phyloP scores from a whole-genome alignment of 2,888 invertebrate genomes.

The Plagiodera versicolora region DNA sequence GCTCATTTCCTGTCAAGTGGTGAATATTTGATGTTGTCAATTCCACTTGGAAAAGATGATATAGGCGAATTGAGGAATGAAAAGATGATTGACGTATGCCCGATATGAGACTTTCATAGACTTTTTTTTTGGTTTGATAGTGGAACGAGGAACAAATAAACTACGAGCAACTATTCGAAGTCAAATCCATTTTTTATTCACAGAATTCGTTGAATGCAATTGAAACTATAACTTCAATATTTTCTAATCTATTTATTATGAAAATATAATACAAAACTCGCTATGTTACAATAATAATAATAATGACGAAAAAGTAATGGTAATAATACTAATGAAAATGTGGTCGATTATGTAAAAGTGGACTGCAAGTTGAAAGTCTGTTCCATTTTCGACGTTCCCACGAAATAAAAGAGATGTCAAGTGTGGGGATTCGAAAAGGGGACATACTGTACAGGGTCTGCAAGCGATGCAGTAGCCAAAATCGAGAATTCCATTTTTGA shows the following conservation, averaged over 20 bases:
- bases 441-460: slow-evolving; percentile 53
- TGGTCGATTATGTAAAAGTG: slow-evolving; percentile 55
- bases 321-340: slow-evolving; percentile 35
- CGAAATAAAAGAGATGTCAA: too few species aligned
- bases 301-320: slow-evolving; percentile 46
- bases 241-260: slow-evolving; percentile 59
- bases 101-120: too few species aligned
- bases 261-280: slow-evolving; percentile 59
- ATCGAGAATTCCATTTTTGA: slow-evolving; percentile 33
- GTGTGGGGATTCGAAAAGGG: too few species aligned
- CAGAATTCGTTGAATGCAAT: background rate
- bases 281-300: slow-evolving; percentile 53
- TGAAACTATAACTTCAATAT: slow-evolving; percentile 32
- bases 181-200: too few species aligned
- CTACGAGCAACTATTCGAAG: too few species aligned
- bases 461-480: slow-evolving; percentile 46
- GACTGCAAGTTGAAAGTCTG: too few species aligned
- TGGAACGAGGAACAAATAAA: too few species aligned
- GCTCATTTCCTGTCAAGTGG: slow-evolving; percentile 7
- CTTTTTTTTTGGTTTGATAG: too few species aligned
- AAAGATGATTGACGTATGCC: background rate
- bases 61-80: background rate
- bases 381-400: too few species aligned
- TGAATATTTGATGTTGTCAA: slow-evolving; percentile 5
- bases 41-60: slow-evolving; percentile 9